phyloP scores from a whole-genome alignment of 2,888 invertebrate genomes.

The Leptinotarsa juncta region DNA sequence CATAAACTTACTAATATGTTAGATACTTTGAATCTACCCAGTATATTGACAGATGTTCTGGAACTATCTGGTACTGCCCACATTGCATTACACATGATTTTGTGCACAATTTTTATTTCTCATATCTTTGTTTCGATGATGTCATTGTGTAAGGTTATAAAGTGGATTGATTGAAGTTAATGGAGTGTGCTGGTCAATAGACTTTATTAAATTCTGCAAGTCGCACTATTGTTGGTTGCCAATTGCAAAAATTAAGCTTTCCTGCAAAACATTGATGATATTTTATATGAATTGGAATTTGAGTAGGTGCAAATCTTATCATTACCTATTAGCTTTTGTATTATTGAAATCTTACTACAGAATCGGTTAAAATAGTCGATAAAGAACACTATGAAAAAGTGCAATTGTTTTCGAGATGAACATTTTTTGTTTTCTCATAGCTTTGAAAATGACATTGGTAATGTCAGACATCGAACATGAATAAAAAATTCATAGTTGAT shows the following conservation, averaged over 20 bases:
- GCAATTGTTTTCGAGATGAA: too few species aligned
- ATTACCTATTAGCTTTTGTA: too few species aligned
- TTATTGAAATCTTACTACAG: too few species aligned
- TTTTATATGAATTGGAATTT: not conserved
- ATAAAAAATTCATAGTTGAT: too few species aligned
- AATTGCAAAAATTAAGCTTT: not conserved
- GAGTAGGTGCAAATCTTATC: too few species aligned
- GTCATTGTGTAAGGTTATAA: constrained; percentile 44
- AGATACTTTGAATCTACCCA: too few species aligned
- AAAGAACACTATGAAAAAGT: too few species aligned
- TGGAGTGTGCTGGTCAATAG: constrained; percentile 43
- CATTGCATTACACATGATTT: constrained; percentile 31
- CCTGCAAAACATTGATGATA: not conserved
- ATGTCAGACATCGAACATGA: too few species aligned
- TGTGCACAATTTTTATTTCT: constrained; percentile 40
- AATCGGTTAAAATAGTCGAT: too few species aligned
- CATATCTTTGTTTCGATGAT: constrained; percentile 35
- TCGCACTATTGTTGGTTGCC: constrained; percentile 41
- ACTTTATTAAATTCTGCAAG: constrained; percentile 46
- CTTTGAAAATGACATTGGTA: too few species aligned
- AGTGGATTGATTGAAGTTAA: constrained; percentile 46
- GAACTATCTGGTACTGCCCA: constrained; percentile 26
- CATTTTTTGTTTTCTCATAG: too few species aligned
- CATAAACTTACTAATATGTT: too few species aligned
- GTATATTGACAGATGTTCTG: not conserved